Base-by-base conservation (phyloP, 2,113 vertebrate genomes). In the Scatophagus argus region DNA sequence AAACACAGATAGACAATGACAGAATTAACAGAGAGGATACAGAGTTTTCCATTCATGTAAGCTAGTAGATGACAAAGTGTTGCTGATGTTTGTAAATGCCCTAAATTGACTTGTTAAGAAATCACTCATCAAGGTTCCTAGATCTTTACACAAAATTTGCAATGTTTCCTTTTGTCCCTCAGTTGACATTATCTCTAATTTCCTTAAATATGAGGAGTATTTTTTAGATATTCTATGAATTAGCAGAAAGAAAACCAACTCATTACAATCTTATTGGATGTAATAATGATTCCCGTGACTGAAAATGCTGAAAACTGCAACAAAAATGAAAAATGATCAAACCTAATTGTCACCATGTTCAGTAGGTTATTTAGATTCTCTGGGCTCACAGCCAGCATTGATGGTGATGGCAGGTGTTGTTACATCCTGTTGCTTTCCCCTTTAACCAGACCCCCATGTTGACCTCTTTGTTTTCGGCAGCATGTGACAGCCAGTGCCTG, bases 401-500 rank as follows among this genome's bases (percentile, higher is more conserved):
- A n/a, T 31, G 25, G 7, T 6, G 52, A 21, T 44, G 7, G 43
- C 54, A 25, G 14, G 16, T 51, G 27, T 51, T 13, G 34, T 10
- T 21, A 38, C 10, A 5, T 43, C 16, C 16, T 51, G 32, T 6
- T 38, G 8, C 55, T 10, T 17, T 16, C 1, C 34, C 11, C 31
- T 38, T 16, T 56, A 5, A 46, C 54, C 49, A 1, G 8, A 54
- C 44, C 27, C 52, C 17, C 3, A 0, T 46, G 0, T 10, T 8
- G 7, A 29, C 65, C 13, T 59, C 44, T 72, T 5, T 74, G 12
- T 65, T 2, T 38, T 34, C 32, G 21, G 29, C 93, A 99, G 98
- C 92, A 1, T 99, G 98, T 68, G 76, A 85, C 68, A 63, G 52
- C 4, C 95, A 95, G 79, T 99, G 98, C 70, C 77, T 94, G 88